Base-by-base conservation (phyloP, 2,797 vertebrate genomes). In the Melanotaenia nigrans region DNA sequence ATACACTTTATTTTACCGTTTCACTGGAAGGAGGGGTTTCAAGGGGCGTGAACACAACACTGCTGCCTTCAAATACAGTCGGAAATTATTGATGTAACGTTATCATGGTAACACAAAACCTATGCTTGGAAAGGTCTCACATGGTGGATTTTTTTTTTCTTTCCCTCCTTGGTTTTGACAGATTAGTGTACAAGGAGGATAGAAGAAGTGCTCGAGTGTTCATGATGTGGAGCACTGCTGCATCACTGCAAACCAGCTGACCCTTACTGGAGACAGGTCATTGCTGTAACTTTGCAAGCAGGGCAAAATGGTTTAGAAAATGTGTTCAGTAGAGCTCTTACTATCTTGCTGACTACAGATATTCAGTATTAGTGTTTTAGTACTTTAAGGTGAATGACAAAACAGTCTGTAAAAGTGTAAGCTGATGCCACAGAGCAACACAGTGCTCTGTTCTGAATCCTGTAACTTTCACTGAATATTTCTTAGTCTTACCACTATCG, bases 41-140 rank as follows among this genome's bases (percentile, higher is more conserved):
- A 5, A 25, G 64, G 59, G 77, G 71, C 78, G 65, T 76, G 82
- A 82, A 81, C 82, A 40, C 70, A 80, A 4, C 82, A 20, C 53
- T 66, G 85, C 49, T 69, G 75, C 85, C 20, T 90, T 87, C 77
- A 68, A 0, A 65, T 36, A n/a, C 69, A 8, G 45, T 73, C 35
- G 38, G 75, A 63, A 56, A 60, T 0, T 2, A 36, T 49, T 60
- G 9, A n/a, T 66, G 10, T 32, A 47, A 10, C 5, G 18, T 20
- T 49, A 8, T 47, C 18, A 47, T 22, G 4, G 20, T n/a, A n/a
- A 54, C 51, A 25, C 13, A 4, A 54, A 11, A 54, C 51, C 13
- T 51, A 4, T 22, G 12, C 53, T 1, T 12, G 22, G 24, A 13
- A 28, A 54, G 14, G 47, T n/a, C 20, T 36, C 35, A 36, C 35